A percentile compares a stretch with the other conserved stretches of the same genome.
Conservation (phyloP, 2,888 invertebrate genomes). For the Ormyrus labotus region DNA sequence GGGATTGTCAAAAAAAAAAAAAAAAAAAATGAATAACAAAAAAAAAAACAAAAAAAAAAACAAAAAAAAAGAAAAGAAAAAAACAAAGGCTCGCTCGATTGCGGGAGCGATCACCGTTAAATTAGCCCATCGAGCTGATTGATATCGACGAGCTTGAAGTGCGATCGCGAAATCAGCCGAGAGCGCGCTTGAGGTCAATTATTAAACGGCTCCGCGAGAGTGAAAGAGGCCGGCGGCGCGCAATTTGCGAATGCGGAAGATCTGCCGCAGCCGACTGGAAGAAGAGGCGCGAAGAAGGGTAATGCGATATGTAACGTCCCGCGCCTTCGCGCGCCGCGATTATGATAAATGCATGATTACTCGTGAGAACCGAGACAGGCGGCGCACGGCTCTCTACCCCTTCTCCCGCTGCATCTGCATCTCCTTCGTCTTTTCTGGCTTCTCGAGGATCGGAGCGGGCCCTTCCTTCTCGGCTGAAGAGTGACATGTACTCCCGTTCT, state of each 20-base stretch:
- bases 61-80: no score
- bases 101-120: no score
- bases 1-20: no score
- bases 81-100: no score
- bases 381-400: neutral
- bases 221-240: neutral
- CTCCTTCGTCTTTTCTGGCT: neutral
- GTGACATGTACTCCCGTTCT: neutral
- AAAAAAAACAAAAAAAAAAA: no score
- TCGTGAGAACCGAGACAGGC: constrained; percentile 51
- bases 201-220: no score
- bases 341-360: constrained; percentile 56
- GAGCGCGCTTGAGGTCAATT: no score
- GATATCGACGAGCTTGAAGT: neutral
- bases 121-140: neutral
- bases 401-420: neutral
- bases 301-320: constrained; percentile 47
- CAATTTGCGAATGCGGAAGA: constrained; percentile 52
- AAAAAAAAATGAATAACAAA: no score
- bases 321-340: constrained; percentile 36
- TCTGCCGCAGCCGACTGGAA: constrained; percentile 10
- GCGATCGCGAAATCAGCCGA: no score
- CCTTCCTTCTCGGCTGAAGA: no score
- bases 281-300: constrained; percentile 33
- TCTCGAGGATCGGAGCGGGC: neutral